Evolutionary conservation across 2,113 vertebrate species (phyloP).

Genomic region (Perognathus longimembris): DNA sequence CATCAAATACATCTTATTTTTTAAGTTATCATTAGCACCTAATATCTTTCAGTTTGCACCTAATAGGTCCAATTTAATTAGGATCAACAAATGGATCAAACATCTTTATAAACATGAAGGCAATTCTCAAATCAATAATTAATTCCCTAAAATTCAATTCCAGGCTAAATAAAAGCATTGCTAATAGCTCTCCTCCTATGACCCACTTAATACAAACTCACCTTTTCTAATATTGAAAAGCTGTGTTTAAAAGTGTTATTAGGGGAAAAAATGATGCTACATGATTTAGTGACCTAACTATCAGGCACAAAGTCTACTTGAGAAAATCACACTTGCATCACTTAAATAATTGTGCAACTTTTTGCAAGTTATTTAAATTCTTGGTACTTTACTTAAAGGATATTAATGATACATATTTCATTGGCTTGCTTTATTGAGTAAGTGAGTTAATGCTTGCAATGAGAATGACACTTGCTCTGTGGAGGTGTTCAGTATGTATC

Average conservation of each 20-base stretch:
- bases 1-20: constrained; percentile 19
- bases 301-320: background rate
- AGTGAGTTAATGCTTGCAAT: background rate
- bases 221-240: constrained; percentile 28
- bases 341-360: background rate
- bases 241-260: background rate
- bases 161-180: constrained; percentile 12
- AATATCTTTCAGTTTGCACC: background rate
- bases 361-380: background rate
- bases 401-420: background rate
- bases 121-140: background rate
- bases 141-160: constrained; percentile 10
- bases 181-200: background rate
- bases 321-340: background rate
- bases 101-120: constrained; percentile 5
- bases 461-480: background rate
- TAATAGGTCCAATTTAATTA: background rate
- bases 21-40: background rate
- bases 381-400: background rate
- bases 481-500: background rate
- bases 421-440: background rate
- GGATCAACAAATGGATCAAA: constrained; percentile 9
- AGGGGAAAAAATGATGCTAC: constrained; percentile 14
- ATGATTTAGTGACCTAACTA: background rate
- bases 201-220: constrained; percentile 13